Percentiles rank a stretch among this genome's conserved stretches.
phyloP scores from a whole-genome alignment of 92 coral and sea anemone genomes.

The Zoanthus solanderi region DNA sequence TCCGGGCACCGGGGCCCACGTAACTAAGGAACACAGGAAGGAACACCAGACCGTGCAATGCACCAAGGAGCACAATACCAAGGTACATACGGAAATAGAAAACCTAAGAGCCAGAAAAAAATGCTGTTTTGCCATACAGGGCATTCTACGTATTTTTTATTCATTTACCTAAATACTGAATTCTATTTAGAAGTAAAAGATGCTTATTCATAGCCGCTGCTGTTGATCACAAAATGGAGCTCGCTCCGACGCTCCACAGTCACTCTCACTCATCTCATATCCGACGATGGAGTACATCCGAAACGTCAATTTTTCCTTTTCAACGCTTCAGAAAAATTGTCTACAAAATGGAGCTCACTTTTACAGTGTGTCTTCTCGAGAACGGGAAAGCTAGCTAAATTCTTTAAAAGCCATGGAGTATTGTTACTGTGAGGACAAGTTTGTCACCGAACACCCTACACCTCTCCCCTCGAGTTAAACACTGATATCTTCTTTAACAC shows the following conservation, averaged over 20 bases:
- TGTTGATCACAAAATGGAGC: background rate
- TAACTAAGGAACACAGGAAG: constrained; percentile 96
- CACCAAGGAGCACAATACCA: constrained; percentile 95
- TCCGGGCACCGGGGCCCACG: constrained; percentile 82
- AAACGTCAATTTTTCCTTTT: background rate
- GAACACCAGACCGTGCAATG: constrained; percentile 92
- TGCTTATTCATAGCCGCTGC: background rate
- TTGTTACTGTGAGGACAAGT: too few relatives aligned
- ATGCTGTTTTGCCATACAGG: background rate
- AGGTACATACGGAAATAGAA: constrained; percentile 99
- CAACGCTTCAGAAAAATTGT: background rate
- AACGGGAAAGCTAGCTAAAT: too few relatives aligned
- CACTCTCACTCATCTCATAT: too few relatives aligned
- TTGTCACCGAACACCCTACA: too few relatives aligned
- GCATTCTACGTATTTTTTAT: background rate
- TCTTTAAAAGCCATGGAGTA: too few relatives aligned
- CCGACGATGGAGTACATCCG: too few relatives aligned
- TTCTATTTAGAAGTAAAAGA: background rate
- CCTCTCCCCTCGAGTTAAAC: too few relatives aligned
- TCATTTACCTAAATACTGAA: background rate
- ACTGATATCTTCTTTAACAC: background rate
- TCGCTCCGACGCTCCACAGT: too few relatives aligned
- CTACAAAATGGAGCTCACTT: background rate
- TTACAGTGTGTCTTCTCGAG: too few relatives aligned
- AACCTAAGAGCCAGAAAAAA: constrained; percentile 67